Evolutionary conservation across 1,140 invertebrate genomes (phyloP).

Genomic region (Heliothis subflexa): DNA sequence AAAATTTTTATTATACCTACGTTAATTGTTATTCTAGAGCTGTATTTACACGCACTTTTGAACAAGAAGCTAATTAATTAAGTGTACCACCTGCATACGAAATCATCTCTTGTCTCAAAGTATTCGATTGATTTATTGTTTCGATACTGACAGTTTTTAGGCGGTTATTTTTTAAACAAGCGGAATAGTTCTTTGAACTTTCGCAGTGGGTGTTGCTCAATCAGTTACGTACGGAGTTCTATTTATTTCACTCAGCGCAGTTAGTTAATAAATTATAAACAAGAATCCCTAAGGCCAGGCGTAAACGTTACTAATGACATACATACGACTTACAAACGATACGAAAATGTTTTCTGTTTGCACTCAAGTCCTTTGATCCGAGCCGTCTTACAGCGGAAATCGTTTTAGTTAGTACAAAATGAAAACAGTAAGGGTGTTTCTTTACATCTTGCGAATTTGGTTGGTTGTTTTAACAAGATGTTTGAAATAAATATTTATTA

Average conservation of each 20-base stretch:
- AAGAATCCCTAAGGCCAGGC: neutral
- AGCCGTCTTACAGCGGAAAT: slow-evolving; percentile 33
- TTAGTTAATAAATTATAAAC: slow-evolving; percentile 6
- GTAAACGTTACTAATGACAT: slow-evolving; percentile 36
- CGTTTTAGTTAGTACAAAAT: slow-evolving; percentile 32
- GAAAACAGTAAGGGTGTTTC: neutral
- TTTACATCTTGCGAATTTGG: slow-evolving; percentile 22
- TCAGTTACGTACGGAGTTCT: too few species aligned
- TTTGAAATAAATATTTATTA: neutral
- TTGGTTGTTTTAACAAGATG: neutral
- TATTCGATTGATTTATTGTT: too few species aligned
- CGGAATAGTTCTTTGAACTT: too few species aligned
- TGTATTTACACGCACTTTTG: too few species aligned
- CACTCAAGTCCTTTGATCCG: slow-evolving; percentile 40
- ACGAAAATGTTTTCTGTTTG: slow-evolving; percentile 41
- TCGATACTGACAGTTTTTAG: too few species aligned
- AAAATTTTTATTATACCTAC: too few species aligned
- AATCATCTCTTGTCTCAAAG: too few species aligned
- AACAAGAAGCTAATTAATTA: too few species aligned
- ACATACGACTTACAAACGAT: slow-evolving; percentile 42
- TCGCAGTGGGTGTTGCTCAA: too few species aligned
- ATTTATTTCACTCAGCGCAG: neutral
- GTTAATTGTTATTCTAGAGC: too few species aligned
- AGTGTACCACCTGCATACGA: too few species aligned
- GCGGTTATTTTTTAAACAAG: too few species aligned